phyloP scores from a whole-genome alignment of 2,113 vertebrate species.

The Pao palembangensis region DNA sequence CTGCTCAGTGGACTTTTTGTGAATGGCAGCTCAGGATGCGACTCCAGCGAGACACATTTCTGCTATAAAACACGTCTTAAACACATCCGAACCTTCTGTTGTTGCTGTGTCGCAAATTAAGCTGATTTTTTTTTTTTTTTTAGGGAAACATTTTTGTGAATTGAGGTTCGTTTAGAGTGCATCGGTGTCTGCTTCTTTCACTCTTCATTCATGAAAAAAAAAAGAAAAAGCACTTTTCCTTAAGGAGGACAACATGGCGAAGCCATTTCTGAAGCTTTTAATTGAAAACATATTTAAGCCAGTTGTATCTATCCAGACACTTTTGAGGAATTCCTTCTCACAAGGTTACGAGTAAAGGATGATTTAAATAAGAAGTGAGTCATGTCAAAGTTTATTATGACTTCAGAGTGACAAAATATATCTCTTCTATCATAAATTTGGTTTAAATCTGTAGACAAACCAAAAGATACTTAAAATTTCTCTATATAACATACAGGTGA shows the following conservation, averaged over 20 bases:
- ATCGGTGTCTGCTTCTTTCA: slow-evolving; percentile 1
- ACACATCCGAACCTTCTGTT: not conserved
- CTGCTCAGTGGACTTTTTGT: slow-evolving; percentile 61
- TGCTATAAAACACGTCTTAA: not conserved
- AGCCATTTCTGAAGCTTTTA: slow-evolving; percentile 82
- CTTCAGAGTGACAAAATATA: not conserved
- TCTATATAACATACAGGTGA: too few species aligned
- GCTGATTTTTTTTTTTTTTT: not conserved
- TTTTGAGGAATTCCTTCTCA: not conserved
- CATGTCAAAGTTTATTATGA: not conserved
- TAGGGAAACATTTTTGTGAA: not conserved
- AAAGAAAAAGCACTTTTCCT: slow-evolving; percentile 45
- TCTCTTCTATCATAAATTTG: not conserved
- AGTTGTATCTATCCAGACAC: not conserved
- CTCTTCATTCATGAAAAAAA: slow-evolving; percentile 85
- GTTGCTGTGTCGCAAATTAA: not conserved
- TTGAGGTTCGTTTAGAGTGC: not conserved
- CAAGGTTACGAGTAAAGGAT: not conserved
- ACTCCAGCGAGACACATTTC: slow-evolving; percentile 16
- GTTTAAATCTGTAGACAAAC: not conserved
- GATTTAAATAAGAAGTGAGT: too few species aligned
- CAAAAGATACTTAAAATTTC: not conserved
- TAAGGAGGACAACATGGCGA: slow-evolving; percentile 82
- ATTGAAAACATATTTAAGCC: slow-evolving; percentile 80
- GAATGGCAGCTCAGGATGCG: slow-evolving; percentile 61